phyloP scores from a whole-genome alignment of 1,140 invertebrate species.

The Drosophila lini region DNA sequence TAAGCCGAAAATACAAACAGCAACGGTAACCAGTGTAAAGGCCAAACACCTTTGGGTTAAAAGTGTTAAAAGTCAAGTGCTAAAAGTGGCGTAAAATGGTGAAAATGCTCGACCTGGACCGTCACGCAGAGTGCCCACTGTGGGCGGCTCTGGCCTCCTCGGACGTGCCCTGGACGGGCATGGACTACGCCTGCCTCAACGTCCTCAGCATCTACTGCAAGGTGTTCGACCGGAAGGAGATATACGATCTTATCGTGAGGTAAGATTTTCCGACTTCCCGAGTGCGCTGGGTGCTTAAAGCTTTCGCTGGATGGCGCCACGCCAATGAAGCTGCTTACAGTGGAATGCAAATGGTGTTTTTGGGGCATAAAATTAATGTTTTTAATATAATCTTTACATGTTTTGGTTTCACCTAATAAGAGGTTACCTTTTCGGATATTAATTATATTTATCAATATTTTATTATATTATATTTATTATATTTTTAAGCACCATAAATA shows the following conservation, averaged over 20 bases:
- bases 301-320: constrained; percentile 56
- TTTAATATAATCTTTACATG: background rate
- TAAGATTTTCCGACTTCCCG: constrained; percentile 78
- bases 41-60: constrained; percentile 12
- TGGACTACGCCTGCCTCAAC: constrained; percentile 91
- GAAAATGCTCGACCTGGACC: constrained; percentile 86
- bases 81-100: constrained; percentile 74
- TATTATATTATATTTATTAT: background rate
- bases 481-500: background rate
- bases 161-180: constrained; percentile 90
- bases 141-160: constrained; percentile 86
- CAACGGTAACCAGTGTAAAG: constrained; percentile 19
- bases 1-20: constrained; percentile 33
- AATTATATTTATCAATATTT: background rate
- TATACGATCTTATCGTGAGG: constrained; percentile 92
- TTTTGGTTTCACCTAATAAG: too few relatives aligned
- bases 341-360: constrained; percentile 4
- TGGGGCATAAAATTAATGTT: too few relatives aligned
- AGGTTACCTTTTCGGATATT: background rate
- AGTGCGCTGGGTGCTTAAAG: constrained; percentile 29
- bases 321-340: constrained; percentile 15
- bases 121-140: constrained; percentile 86
- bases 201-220: constrained; percentile 93
- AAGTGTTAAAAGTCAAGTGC: constrained; percentile 38
- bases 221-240: constrained; percentile 91